These are phyloP conservation scores for Noctilio leporinus DNA, from an alignment of 2,113 vertebrate genomes.

Conservation along the genomic window DNA sequence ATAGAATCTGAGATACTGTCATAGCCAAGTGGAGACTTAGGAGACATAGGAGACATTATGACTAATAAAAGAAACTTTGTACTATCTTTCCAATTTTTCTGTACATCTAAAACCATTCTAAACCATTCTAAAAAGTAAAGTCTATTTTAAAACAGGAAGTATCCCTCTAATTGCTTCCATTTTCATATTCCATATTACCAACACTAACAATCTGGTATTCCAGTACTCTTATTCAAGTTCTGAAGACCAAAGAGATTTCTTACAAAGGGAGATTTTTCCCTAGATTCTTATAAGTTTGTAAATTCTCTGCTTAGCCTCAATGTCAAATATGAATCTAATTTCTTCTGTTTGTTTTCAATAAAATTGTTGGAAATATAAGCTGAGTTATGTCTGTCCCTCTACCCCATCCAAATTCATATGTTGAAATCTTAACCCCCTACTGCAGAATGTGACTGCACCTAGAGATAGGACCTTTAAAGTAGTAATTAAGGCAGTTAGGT, in stretches of 20 bases:
- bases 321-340: constrained; percentile 13
- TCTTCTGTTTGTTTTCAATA: not conserved
- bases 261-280: not conserved
- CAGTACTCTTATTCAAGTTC: not conserved
- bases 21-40: not conserved
- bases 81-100: not conserved
- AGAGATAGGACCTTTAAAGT: not conserved
- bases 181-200: not conserved
- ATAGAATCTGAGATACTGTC: not conserved
- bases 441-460: not conserved
- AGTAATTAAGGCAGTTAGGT: not conserved
- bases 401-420: not conserved
- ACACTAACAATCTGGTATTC: not conserved
- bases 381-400: not conserved
- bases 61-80: not conserved
- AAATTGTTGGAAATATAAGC: not conserved
- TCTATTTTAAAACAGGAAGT: not conserved
- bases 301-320: not conserved
- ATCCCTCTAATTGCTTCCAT: not conserved
- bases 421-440: not conserved
- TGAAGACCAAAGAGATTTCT: not conserved
- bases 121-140: not conserved
- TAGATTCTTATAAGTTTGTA: constrained; percentile 1
- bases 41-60: not conserved
- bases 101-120: not conserved